These are phyloP conservation scores for Hofmannophila pseudospretella DNA, from an alignment of 2,888 invertebrate species.

Conservation along the genomic window DNA sequence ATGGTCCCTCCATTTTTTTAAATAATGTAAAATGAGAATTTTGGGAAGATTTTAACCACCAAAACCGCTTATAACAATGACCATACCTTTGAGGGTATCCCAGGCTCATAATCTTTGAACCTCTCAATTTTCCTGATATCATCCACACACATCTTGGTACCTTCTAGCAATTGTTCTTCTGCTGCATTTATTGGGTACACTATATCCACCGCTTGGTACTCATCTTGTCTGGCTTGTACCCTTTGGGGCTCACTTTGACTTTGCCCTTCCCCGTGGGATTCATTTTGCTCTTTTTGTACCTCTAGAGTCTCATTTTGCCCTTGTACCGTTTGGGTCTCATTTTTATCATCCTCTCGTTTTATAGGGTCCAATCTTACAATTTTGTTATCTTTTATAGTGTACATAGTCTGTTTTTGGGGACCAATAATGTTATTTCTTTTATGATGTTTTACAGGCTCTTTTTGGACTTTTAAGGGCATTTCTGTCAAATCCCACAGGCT, in stretches of 20 bases:
- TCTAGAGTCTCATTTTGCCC: slow-evolving; percentile 12
- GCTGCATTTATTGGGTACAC: slow-evolving; percentile 52
- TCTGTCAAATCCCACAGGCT: slow-evolving; percentile 69
- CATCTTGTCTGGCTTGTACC: slow-evolving; percentile 21
- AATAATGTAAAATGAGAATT: too few species aligned
- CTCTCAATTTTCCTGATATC: slow-evolving; percentile 73
- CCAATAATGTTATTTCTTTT: slow-evolving; percentile 26
- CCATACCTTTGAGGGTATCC: slow-evolving; percentile 70
- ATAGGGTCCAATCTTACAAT: slow-evolving; percentile 62
- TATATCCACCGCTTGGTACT: slow-evolving; percentile 52
- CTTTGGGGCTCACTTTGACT: neutral
- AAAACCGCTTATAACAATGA: too few species aligned
- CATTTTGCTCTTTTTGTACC: neutral
- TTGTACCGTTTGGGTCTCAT: neutral
- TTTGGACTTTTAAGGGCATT: slow-evolving; percentile 21
- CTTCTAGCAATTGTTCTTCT: slow-evolving; percentile 56
- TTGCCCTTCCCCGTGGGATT: too few species aligned
- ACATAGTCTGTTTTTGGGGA: slow-evolving; percentile 57
- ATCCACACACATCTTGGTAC: slow-evolving; percentile 68
- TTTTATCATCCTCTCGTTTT: neutral
- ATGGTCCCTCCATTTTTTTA: too few species aligned
- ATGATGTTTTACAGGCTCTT: neutral
- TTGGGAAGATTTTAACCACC: too few species aligned
- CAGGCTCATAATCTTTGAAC: slow-evolving; percentile 73
- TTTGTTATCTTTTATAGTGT: slow-evolving; percentile 69